Evolutionary conservation across 2,888 invertebrate genomes (phyloP).

Genomic region (Galeruca laticollis): DNA sequence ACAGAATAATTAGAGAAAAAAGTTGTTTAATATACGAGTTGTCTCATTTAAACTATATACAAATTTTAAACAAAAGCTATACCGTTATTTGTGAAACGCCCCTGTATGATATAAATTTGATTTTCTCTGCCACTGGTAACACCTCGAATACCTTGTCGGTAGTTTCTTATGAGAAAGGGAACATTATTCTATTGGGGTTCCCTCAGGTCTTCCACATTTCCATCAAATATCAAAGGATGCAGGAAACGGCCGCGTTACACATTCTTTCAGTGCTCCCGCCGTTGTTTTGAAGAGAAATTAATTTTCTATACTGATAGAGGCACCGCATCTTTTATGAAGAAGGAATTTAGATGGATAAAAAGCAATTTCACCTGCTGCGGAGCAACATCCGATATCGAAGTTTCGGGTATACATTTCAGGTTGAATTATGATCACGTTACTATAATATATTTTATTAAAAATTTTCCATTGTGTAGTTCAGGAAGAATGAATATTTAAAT

Average conservation of each 20-base stretch:
- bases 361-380: neutral
- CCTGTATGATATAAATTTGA: neutral
- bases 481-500: no score
- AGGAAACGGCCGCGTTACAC: slow-evolving; percentile 21
- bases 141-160: slow-evolving; percentile 8
- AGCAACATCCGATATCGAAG: slow-evolving; percentile 7
- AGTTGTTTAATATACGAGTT: no score
- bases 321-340: slow-evolving; percentile 17
- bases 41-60: no score
- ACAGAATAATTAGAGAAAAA: no score
- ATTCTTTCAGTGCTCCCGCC: slow-evolving; percentile 13
- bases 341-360: slow-evolving; percentile 23
- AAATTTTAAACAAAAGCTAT: no score
- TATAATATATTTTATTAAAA: no score
- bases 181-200: slow-evolving; percentile 24
- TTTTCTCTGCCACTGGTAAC: neutral
- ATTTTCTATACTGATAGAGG: slow-evolving; percentile 32
- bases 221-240: slow-evolving; percentile 29
- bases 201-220: slow-evolving; percentile 22
- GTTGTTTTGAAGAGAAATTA: slow-evolving; percentile 32
- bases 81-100: neutral
- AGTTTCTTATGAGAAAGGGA: slow-evolving; percentile 12
- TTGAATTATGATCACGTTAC: neutral
- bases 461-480: no score
- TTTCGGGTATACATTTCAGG: neutral